phyloP scores from a whole-genome alignment of 2,797 vertebrate species.

The Peromyscus attwateri region DNA sequence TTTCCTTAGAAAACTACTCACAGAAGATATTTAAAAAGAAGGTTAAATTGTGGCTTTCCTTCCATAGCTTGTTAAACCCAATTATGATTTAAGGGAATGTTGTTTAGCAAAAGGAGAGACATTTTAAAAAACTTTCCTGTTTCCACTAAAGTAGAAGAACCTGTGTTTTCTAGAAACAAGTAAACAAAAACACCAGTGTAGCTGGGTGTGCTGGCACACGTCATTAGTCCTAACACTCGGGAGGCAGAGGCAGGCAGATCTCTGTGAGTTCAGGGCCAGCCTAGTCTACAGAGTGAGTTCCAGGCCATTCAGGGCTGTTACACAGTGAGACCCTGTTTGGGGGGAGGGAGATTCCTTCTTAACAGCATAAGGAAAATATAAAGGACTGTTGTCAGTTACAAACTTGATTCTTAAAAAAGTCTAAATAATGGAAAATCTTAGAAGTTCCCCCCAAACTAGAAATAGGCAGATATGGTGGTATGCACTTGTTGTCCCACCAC shows the following conservation, averaged over 20 bases:
- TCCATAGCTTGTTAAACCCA: background rate
- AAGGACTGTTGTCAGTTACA: slow-evolving; percentile 15
- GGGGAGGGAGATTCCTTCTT: background rate
- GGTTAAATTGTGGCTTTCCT: slow-evolving; percentile 18
- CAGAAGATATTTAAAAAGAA: slow-evolving; percentile 35
- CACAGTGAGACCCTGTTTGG: background rate
- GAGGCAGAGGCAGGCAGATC: background rate
- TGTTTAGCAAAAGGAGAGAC: slow-evolving; percentile 48
- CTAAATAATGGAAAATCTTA: slow-evolving; percentile 16
- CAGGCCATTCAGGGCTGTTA: background rate
- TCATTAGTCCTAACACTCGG: background rate
- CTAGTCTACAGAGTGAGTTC: background rate
- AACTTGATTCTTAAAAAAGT: slow-evolving; percentile 66
- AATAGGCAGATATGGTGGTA: background rate
- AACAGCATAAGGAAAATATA: slow-evolving; percentile 19
- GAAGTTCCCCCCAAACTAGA: background rate
- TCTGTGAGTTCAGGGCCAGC: background rate
- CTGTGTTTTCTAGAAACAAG: slow-evolving; percentile 40
- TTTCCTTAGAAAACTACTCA: slow-evolving; percentile 47
- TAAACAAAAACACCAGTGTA: background rate
- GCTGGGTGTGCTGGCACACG: background rate
- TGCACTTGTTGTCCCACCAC: background rate
- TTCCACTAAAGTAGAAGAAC: slow-evolving; percentile 47
- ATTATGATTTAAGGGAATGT: slow-evolving; percentile 43
- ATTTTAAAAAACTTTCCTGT: slow-evolving; percentile 6